Evolutionary conservation across 2,888 invertebrate genomes (phyloP).

Genomic region (Patella pellucida): DNA sequence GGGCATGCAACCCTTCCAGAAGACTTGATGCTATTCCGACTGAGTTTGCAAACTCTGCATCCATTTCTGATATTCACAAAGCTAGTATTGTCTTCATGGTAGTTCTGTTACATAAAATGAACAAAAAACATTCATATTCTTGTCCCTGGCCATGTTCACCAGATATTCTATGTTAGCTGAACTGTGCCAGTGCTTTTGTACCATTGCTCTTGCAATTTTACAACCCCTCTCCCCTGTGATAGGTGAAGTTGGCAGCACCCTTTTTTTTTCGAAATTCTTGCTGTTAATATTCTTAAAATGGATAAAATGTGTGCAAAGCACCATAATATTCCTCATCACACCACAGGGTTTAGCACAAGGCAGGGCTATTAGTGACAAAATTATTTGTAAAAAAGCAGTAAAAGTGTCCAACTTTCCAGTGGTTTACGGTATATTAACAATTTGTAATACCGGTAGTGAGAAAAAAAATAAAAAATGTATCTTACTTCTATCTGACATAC

Average conservation of each 20-base stretch:
- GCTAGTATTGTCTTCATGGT: not conserved
- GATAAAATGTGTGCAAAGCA: too few species aligned
- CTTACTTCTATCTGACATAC: conserved; percentile 6
- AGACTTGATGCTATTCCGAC: not conserved
- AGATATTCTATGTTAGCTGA: not conserved
- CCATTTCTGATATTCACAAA: conserved; percentile 6
- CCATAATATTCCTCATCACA: not conserved
- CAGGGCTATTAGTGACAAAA: not conserved
- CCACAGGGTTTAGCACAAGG: not conserved
- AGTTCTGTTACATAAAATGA: conserved; percentile 1
- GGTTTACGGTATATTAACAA: not conserved
- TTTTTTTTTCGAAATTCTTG: conserved; percentile 2
- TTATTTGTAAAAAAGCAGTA: too few species aligned
- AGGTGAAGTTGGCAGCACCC: conserved; percentile 3
- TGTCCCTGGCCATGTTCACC: conserved; percentile 1
- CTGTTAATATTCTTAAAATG: not conserved
- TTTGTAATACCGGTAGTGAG: not conserved
- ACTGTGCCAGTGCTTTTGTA: conserved; percentile 5
- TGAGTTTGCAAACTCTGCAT: conserved; percentile 3
- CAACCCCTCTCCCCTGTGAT: not conserved
- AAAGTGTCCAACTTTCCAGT: not conserved
- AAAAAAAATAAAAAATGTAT: not conserved
- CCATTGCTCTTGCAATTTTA: conserved; percentile 6
- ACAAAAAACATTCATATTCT: not conserved
- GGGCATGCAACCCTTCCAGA: conserved; percentile 1